These are phyloP conservation scores for Piezodorus guildinii DNA, from an alignment of 1,140 invertebrate genomes.

Conservation along the genomic window DNA sequence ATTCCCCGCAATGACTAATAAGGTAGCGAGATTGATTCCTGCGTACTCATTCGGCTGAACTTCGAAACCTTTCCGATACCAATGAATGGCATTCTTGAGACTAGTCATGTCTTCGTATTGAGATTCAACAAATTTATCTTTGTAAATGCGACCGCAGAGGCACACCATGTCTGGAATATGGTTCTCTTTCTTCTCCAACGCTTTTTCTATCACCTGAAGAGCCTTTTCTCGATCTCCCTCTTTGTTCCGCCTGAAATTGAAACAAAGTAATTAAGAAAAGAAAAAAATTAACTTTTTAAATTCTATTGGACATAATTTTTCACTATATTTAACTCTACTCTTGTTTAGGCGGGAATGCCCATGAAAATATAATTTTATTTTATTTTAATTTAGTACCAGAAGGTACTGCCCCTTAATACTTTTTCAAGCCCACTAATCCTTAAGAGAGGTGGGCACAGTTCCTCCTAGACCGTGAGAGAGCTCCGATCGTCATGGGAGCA, in stretches of 20 bases:
- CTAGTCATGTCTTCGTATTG: conserved; percentile 79
- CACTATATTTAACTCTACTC: too few species aligned
- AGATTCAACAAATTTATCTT: conserved; percentile 97
- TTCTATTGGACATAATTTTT: too few species aligned
- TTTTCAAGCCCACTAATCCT: too few species aligned
- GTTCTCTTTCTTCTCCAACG: conserved; percentile 83
- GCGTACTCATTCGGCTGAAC: conserved; percentile 98
- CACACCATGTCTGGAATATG: conserved; percentile 95
- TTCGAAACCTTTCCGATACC: conserved; percentile 95
- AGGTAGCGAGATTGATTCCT: conserved; percentile 95
- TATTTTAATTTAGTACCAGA: too few species aligned
- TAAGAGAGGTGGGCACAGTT: too few species aligned
- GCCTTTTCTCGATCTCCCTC: conserved; percentile 91
- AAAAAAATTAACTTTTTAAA: too few species aligned
- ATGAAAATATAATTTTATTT: too few species aligned
- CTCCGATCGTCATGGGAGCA: too few species aligned
- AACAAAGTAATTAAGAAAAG: conserved; percentile 4
- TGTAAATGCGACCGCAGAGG: conserved; percentile 95
- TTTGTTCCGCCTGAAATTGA: conserved; percentile 62
- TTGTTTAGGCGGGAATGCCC: too few species aligned
- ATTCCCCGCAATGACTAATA: conserved; percentile 94
- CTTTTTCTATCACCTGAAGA: conserved; percentile 79
- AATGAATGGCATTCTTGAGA: conserved; percentile 85
- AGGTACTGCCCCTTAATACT: too few species aligned
- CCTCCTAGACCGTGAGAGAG: too few species aligned